phyloP scores from a whole-genome alignment of 2,888 invertebrate genomes.

The Parnassius glacialis region DNA sequence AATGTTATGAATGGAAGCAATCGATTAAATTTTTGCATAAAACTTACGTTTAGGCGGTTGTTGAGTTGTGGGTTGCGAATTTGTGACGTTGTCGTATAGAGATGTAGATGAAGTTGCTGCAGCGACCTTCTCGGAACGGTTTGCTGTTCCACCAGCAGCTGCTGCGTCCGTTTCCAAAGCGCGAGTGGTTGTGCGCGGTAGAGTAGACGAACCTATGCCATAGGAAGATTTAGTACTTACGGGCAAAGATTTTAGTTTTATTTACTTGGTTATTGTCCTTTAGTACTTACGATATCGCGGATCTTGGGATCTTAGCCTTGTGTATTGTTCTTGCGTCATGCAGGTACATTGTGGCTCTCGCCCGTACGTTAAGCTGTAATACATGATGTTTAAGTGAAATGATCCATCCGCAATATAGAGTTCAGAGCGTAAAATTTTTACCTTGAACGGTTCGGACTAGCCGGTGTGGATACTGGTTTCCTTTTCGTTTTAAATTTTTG shows the following conservation, averaged over 20 bases:
- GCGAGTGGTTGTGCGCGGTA: conserved; percentile 88
- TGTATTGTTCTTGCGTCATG: conserved; percentile 96
- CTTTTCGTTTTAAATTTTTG: conserved; percentile 93
- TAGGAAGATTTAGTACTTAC: conserved; percentile 26
- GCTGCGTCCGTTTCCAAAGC: conserved; percentile 84
- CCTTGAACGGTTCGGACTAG: conserved; percentile 91
- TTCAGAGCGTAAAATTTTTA: conserved; percentile 32
- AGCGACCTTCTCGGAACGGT: conserved; percentile 86
- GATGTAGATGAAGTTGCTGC: conserved; percentile 94
- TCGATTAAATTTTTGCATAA: neutral
- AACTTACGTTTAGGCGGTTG: conserved; percentile 74
- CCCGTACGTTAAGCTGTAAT: conserved; percentile 64
- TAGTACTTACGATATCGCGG: conserved; percentile 85
- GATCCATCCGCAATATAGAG: too few relatives aligned
- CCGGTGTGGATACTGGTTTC: conserved; percentile 95
- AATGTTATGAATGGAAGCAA: too few relatives aligned
- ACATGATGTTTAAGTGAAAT: neutral
- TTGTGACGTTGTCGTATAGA: conserved; percentile 91
- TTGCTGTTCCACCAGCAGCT: conserved; percentile 75
- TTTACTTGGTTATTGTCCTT: neutral
- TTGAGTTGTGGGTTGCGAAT: conserved; percentile 68
- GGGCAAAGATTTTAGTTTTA: conserved; percentile 7
- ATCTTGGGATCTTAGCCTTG: conserved; percentile 91
- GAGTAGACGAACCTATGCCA: conserved; percentile 88
- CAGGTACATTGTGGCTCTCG: conserved; percentile 96